Evolutionary conservation across 2,888 invertebrate genomes (phyloP).

Genomic region (Colletes collaris): DNA sequence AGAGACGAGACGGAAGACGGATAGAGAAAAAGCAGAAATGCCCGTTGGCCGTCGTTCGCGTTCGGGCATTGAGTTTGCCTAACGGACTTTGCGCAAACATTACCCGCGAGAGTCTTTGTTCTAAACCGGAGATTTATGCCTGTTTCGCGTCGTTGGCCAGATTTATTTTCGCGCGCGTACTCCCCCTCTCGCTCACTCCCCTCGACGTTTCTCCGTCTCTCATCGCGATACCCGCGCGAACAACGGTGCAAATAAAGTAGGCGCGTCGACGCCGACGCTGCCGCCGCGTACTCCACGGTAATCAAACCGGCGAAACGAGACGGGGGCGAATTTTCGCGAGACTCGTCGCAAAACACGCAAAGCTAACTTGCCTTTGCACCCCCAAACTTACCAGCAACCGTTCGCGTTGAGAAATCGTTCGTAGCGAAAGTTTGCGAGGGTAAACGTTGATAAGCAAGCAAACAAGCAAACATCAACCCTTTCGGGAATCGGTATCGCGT

Average conservation of each 20-base stretch:
- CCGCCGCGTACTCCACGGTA: conserved; percentile 8
- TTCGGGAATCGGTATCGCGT: too few species aligned
- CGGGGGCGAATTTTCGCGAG: conserved; percentile 33
- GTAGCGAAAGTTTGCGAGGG: neutral
- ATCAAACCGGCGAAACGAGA: conserved; percentile 39
- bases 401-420: neutral
- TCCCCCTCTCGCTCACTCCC: neutral
- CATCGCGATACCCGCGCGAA: conserved; percentile 25
- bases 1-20: conserved; percentile 10
- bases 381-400: conserved; percentile 6
- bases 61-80: conserved; percentile 65
- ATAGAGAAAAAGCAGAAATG: conserved; percentile 45
- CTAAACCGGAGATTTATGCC: conserved; percentile 67
- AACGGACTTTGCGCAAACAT: conserved; percentile 66
- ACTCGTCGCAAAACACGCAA: conserved; percentile 33
- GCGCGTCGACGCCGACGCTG: neutral
- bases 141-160: conserved; percentile 54
- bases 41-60: conserved; percentile 56
- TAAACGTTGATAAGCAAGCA: neutral
- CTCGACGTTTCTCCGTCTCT: neutral
- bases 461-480: too few species aligned
- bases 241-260: conserved; percentile 48
- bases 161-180: conserved; percentile 53
- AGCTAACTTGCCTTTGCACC: conserved; percentile 23
- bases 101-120: conserved; percentile 63